These are phyloP conservation scores for Acropternis orthonyx DNA, from an alignment of 2,797 vertebrate species.

Conservation along the genomic window DNA sequence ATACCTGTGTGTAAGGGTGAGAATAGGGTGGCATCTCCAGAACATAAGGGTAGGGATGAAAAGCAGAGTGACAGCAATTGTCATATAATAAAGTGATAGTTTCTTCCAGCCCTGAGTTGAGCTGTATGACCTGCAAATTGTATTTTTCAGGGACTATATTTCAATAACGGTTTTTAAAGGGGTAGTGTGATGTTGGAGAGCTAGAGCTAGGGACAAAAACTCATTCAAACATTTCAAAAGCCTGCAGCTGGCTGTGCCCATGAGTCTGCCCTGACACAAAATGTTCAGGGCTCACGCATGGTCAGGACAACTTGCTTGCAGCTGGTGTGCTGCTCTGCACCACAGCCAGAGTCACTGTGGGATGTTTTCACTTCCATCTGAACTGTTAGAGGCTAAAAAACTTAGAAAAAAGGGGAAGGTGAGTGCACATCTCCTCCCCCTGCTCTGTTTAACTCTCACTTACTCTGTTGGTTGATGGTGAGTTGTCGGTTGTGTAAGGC, in stretches of 20 bases:
- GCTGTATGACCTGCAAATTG: neutral
- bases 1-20: neutral
- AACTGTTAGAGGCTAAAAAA: neutral
- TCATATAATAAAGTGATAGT: neutral
- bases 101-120: neutral
- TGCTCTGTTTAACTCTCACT: neutral
- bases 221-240: neutral
- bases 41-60: neutral
- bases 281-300: accelerated
- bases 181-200: neutral
- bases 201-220: neutral
- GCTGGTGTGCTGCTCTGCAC: accelerated
- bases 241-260: neutral
- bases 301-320: neutral
- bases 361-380: neutral
- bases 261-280: neutral
- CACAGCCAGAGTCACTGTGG: neutral
- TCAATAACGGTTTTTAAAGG: neutral
- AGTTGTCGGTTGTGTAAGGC: slow-evolving; percentile 13
- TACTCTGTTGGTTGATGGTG: neutral
- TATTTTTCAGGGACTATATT: neutral
- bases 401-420: neutral
- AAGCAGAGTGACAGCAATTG: neutral
- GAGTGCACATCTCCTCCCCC: accelerated
- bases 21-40: neutral